Percentiles rank a stretch among this genome's conserved stretches.
Conservation (phyloP, 37 sponge, comb jelly and placozoan genomes). For the Crambe crambe region DNA sequence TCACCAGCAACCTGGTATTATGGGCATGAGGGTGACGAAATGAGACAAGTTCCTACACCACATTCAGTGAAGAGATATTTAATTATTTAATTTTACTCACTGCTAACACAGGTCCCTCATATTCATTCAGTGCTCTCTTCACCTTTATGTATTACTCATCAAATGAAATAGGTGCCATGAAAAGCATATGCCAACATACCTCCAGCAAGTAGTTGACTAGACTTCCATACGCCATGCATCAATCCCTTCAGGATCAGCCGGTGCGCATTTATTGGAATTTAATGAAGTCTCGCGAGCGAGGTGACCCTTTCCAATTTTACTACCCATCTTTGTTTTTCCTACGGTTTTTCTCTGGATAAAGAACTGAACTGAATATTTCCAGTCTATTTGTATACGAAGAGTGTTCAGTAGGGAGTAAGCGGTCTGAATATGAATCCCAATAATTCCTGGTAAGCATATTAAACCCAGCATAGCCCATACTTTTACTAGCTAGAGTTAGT, state of each 20-base stretch:
- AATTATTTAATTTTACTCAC: slow-evolving; percentile 37
- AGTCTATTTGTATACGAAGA: no score
- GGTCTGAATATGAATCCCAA: no score
- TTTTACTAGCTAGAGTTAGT: no score
- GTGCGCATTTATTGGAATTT: not conserved
- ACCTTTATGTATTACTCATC: no score
- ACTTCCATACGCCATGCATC: slow-evolving; percentile 7
- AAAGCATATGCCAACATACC: not conserved
- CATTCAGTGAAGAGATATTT: not conserved
- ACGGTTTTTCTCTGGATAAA: no score
- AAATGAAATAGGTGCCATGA: not conserved
- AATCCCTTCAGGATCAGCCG: not conserved
- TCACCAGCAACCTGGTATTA: slow-evolving; percentile 42
- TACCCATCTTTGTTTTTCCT: no score
- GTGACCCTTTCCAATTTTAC: no score
- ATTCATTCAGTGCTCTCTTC: slow-evolving; percentile 15
- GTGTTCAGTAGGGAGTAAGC: no score
- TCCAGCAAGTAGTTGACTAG: not conserved
- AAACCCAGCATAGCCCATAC: no score
- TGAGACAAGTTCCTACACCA: slow-evolving; percentile 40
- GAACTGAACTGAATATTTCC: no score
- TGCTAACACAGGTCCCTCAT: slow-evolving; percentile 47
- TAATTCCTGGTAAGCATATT: no score
- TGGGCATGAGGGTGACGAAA: slow-evolving; percentile 63
- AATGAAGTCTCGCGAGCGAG: no score